Evolutionary conservation across 2,113 vertebrate species (phyloP).

Genomic region (Menura novaehollandiae): DNA sequence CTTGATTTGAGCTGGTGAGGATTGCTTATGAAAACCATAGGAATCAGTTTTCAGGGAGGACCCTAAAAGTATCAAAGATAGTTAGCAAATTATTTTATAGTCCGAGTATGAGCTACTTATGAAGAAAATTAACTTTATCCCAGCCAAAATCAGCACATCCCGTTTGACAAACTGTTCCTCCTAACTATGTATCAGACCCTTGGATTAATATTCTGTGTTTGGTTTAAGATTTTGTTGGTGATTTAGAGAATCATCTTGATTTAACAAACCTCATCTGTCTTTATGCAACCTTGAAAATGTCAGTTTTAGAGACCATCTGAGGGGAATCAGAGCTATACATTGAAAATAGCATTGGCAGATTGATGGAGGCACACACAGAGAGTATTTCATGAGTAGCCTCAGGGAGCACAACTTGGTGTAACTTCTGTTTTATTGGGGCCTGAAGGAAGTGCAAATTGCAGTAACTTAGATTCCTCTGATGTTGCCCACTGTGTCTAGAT

Average conservation of each 20-base stretch:
- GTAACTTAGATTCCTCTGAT: not conserved
- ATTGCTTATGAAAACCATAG: not conserved
- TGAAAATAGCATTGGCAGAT: not conserved
- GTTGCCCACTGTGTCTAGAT: not conserved
- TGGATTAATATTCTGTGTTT: not conserved
- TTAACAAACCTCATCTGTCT: not conserved
- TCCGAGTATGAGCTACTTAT: not conserved
- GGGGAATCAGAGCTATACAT: not conserved
- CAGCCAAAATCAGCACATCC: not conserved
- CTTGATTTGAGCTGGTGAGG: not conserved
- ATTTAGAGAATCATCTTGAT: not conserved
- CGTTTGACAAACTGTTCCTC: not conserved
- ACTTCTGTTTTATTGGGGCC: not conserved
- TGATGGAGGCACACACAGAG: not conserved
- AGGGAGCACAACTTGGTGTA: not conserved
- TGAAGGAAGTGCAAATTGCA: not conserved
- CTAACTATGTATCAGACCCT: not conserved
- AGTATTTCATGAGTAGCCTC: slow-evolving; percentile 2
- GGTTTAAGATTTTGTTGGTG: not conserved
- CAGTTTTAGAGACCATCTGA: not conserved
- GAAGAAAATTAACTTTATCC: not conserved
- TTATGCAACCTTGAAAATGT: not conserved
- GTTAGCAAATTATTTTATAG: not conserved
- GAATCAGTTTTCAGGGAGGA: not conserved
- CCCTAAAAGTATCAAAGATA: not conserved